phyloP scores from a whole-genome alignment of 2,113 vertebrate genomes.

The Scartelaos histophorus region DNA sequence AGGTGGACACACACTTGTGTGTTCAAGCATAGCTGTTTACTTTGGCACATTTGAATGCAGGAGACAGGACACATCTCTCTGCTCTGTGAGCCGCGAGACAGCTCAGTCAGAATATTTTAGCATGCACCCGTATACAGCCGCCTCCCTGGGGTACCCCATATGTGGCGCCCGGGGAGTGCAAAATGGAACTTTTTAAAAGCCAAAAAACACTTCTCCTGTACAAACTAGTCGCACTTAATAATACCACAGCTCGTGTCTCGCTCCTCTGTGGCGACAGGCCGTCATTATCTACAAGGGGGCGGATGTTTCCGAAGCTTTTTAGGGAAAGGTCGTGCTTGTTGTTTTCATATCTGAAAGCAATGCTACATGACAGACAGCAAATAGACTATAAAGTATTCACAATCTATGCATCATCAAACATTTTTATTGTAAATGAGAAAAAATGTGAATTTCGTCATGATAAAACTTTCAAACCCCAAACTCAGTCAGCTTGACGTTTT shows the following conservation, averaged over 20 bases:
- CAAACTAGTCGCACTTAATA: constrained; percentile 75
- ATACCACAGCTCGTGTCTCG: constrained; percentile 58
- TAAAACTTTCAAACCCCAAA: constrained; percentile 41
- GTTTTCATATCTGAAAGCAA: constrained; percentile 62
- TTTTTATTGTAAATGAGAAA: constrained; percentile 41
- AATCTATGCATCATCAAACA: constrained; percentile 63
- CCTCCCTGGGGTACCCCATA: constrained; percentile 71
- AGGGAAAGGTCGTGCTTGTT: constrained; percentile 57
- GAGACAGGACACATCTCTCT: constrained; percentile 71
- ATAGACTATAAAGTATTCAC: constrained; percentile 57
- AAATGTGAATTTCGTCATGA: constrained; percentile 38
- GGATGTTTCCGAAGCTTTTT: constrained; percentile 58
- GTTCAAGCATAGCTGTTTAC: constrained; percentile 77
- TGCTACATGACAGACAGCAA: constrained; percentile 63
- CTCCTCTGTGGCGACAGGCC: constrained; percentile 61
- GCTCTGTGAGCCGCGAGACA: constrained; percentile 74
- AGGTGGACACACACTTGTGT: constrained; percentile 63
- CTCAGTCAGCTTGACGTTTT: constrained; percentile 31
- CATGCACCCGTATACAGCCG: constrained; percentile 45
- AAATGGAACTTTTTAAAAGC: constrained; percentile 79
- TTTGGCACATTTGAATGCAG: constrained; percentile 75
- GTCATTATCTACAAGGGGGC: constrained; percentile 68
- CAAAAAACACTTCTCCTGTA: constrained; percentile 70
- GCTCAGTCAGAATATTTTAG: constrained; percentile 78
- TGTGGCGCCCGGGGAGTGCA: constrained; percentile 71